Conservation (phyloP, 2,888 invertebrate species). For the Chydorus sphaericus region DNA sequence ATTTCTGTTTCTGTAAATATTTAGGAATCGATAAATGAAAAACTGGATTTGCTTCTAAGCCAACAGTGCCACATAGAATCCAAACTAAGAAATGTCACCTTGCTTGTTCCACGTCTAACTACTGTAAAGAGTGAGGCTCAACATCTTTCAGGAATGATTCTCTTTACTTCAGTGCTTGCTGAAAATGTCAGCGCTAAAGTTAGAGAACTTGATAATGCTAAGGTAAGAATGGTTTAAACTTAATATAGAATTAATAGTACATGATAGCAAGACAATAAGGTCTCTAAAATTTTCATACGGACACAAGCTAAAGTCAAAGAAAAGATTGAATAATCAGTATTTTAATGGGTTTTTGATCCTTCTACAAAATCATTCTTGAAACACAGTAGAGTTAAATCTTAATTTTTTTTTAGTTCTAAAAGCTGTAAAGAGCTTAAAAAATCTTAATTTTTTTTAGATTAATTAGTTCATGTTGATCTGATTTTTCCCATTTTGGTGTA, state of each 20-base stretch:
- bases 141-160: constrained; percentile 68
- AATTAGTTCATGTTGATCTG: too few relatives aligned
- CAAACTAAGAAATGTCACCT: constrained; percentile 62
- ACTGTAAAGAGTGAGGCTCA: constrained; percentile 61
- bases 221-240: constrained; percentile 33
- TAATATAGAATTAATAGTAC: neutral
- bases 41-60: constrained; percentile 52
- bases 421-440: too few relatives aligned
- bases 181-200: constrained; percentile 94
- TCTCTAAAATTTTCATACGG: too few relatives aligned
- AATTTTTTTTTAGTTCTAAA: too few relatives aligned
- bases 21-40: constrained; percentile 51
- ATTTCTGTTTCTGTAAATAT: neutral
- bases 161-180: constrained; percentile 71
- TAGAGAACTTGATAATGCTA: constrained; percentile 75
- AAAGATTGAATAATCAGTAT: too few relatives aligned
- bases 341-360: too few relatives aligned
- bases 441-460: too few relatives aligned
- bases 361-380: too few relatives aligned
- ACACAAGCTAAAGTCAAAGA: too few relatives aligned
- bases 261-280: neutral
- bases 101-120: constrained; percentile 63
- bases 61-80: constrained; percentile 62
- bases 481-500: too few relatives aligned
- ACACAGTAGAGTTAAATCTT: too few relatives aligned